A percentile compares a stretch with the other conserved stretches of the same genome.
phyloP scores from a whole-genome alignment of 2,888 invertebrate species.

The Macrosoma leucophasiata region DNA sequence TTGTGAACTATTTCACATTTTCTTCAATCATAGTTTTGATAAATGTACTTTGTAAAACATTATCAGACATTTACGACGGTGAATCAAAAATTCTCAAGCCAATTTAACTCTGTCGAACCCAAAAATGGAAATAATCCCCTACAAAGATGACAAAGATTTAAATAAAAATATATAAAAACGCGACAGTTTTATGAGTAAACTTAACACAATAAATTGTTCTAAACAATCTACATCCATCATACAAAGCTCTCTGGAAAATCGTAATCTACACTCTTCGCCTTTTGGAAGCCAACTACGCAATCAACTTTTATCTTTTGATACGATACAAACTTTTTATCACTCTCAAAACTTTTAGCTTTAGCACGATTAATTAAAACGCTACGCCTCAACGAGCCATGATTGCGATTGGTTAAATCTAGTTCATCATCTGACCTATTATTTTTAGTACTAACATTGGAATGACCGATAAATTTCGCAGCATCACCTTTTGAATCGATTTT shows the following conservation, averaged over 20 bases:
- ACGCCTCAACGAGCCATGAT: conserved; percentile 61
- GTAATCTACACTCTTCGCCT: conserved; percentile 56
- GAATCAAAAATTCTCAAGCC: too few relatives aligned
- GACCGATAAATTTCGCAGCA: conserved; percentile 44
- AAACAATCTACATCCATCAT: conserved; percentile 31
- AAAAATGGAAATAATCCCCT: too few relatives aligned
- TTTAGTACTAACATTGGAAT: conserved; percentile 53
- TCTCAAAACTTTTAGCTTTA: conserved; percentile 58
- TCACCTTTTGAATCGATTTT: conserved; percentile 29
- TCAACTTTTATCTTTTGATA: conserved; percentile 61
- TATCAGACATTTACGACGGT: too few relatives aligned
- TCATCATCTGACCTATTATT: conserved; percentile 44
- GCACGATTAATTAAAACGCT: conserved; percentile 69
- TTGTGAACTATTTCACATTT: too few relatives aligned
- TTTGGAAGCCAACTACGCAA: conserved; percentile 60
- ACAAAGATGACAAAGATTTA: too few relatives aligned
- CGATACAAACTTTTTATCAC: conserved; percentile 46
- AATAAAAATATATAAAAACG: too few relatives aligned
- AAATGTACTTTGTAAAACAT: too few relatives aligned
- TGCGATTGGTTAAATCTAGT: conserved; percentile 38
- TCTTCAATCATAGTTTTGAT: too few relatives aligned
- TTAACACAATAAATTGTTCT: conserved; percentile 25
- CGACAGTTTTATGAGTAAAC: conserved; percentile 26
- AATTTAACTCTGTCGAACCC: too few relatives aligned
- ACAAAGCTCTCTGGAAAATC: conserved; percentile 68